phyloP scores from a whole-genome alignment of 2,888 invertebrate species.

The Beris morrisii region DNA sequence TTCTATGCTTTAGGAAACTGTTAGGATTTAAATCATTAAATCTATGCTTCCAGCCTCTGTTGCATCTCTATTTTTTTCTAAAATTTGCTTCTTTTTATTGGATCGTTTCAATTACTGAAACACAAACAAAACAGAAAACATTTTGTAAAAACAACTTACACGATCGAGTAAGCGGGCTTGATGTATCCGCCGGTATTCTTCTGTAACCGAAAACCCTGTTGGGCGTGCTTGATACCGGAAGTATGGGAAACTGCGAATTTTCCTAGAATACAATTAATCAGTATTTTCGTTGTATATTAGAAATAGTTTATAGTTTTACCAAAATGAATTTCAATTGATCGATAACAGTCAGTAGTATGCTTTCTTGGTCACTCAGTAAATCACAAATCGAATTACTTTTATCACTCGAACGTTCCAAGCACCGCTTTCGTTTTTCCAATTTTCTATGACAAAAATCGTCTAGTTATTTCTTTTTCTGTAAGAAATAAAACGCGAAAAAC shows the following conservation, averaged over 20 bases:
- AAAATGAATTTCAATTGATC: conserved; percentile 47
- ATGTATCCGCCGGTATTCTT: conserved; percentile 19
- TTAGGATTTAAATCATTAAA: too few relatives aligned
- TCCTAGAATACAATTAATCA: conserved; percentile 31
- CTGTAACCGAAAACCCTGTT: conserved; percentile 43
- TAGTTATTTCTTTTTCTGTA: not conserved
- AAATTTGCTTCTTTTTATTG: not conserved
- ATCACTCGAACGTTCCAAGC: conserved; percentile 8
- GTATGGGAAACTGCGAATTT: conserved; percentile 34
- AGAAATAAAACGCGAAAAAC: not conserved
- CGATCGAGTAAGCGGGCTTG: conserved; percentile 24
- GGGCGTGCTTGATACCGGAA: conserved; percentile 52
- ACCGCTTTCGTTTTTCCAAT: conserved; percentile 16
- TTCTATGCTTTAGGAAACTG: too few relatives aligned
- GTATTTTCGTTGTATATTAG: not conserved
- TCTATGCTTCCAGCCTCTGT: too few relatives aligned
- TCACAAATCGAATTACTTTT: conserved; percentile 24
- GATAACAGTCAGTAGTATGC: conserved; percentile 50
- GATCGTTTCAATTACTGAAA: not conserved
- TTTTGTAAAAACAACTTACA: conserved; percentile 2
- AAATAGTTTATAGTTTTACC: conserved; percentile 26
- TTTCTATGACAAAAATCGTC: conserved; percentile 16
- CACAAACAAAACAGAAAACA: not conserved
- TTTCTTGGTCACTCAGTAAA: conserved; percentile 51
- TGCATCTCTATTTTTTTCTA: too few relatives aligned